Percentiles rank a stretch among this genome's conserved stretches.
These are phyloP conservation scores for Drosophila anomalipes DNA, from an alignment of 2,888 invertebrate species.

Conservation along the genomic window DNA sequence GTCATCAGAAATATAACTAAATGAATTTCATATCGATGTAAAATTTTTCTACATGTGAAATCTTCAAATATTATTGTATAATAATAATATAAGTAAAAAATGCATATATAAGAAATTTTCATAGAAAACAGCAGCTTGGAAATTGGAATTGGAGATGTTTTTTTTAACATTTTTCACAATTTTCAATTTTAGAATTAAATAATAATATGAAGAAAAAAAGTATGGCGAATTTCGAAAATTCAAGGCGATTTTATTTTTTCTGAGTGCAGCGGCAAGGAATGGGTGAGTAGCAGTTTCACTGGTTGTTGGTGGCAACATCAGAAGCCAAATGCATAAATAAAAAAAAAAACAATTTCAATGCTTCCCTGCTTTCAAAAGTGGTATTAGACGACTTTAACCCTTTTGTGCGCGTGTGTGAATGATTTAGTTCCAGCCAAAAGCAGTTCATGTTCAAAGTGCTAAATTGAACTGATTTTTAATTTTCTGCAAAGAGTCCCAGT, in stretches of 20 bases:
- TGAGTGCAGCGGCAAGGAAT: background rate
- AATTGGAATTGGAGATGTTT: too few relatives aligned
- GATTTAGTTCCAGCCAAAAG: background rate
- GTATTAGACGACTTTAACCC: constrained; percentile 38
- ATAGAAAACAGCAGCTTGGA: background rate
- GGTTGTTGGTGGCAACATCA: constrained; percentile 8
- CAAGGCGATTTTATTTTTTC: background rate
- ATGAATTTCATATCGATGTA: background rate
- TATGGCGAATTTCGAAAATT: background rate
- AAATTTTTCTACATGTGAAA: background rate
- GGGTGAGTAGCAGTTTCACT: background rate
- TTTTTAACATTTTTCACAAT: background rate
- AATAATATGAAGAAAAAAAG: background rate
- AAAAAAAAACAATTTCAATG: constrained; percentile 57
- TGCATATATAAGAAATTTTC: background rate
- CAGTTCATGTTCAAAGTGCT: background rate
- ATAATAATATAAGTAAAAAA: background rate
- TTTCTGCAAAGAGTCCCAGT: background rate
- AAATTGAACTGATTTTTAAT: background rate
- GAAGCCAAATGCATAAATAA: constrained; percentile 52
- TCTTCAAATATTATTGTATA: background rate
- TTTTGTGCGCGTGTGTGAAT: constrained; percentile 5
- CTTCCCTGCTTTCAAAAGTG: constrained; percentile 34
- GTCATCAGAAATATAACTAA: background rate
- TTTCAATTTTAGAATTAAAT: background rate